Base-by-base conservation (phyloP, 2,888 invertebrate species). In the Troides helena region DNA sequence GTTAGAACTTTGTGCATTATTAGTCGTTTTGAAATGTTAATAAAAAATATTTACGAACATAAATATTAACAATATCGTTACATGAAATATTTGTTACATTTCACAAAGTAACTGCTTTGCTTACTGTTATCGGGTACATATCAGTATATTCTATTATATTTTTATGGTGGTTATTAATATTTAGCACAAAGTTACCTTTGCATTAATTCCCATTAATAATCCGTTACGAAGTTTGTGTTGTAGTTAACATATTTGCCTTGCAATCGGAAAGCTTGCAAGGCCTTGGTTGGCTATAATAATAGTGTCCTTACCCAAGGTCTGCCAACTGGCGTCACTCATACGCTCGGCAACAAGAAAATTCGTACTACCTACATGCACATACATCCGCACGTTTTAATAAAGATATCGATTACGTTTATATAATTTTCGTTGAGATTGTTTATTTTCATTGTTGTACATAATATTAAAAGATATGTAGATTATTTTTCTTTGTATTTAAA, bases 261-360 rank as follows among this genome's bases (percentile, higher is more conserved):
- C 81, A 85, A 82, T 84, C 87, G 87, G 83, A 87, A 85, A 85
- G 82, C 82, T 84, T 77, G 80, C 84, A 85, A 89, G 87, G 85
- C 86, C 88, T 86, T 82, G 88, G 84, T 79, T 83, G 85, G 87
- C 84, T 89, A 86, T 89, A 89, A 88, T 88, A 89, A 86, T 82
- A 82, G 81, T 85, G 89, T 88, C 89, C 89, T 88, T 84, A 83
- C 75, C 80, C 90, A 89, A 91, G 90, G 91, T 86, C 84, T 88
- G 79, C 83, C 78, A 81, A 81, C 77, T 89, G 89, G 89, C 89
- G 89, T 89, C 87, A 89, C 82, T 82, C 80, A 83, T 86, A 85
- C 86, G 83, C 85, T 81, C 79, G 81, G 86, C 84, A 85, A 85
- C 85, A 83, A 84, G 82, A 86, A 84, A 86, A 85, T 86, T 83